These are phyloP conservation scores for Cyanistes caeruleus DNA, from an alignment of 2,113 vertebrate genomes.

Conservation along the genomic window DNA sequence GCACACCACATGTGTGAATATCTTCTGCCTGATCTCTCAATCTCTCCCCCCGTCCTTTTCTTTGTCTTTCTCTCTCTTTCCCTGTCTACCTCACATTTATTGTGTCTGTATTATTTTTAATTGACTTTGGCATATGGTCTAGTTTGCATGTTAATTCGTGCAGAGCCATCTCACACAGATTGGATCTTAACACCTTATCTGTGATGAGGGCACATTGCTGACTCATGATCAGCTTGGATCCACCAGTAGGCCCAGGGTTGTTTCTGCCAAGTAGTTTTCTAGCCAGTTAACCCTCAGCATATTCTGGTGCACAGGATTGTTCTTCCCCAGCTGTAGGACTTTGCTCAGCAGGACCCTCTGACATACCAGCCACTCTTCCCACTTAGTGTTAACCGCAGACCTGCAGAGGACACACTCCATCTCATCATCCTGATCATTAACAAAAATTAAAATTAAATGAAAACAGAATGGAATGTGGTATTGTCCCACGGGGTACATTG, in stretches of 20 bases:
- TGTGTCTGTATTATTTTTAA: background rate
- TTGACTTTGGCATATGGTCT: background rate
- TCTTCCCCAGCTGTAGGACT: background rate
- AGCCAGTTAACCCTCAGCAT: background rate
- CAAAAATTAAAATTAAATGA: background rate
- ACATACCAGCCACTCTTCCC: background rate
- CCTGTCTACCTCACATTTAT: background rate
- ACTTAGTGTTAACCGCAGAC: background rate
- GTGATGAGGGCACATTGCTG: background rate
- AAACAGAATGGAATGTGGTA: background rate
- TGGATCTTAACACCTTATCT: background rate
- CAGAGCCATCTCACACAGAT: background rate
- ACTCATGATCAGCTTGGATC: background rate
- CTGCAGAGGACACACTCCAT: background rate
- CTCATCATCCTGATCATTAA: background rate
- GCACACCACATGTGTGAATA: rapidly evolving
- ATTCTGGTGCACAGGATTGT: background rate
- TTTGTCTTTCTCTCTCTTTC: background rate
- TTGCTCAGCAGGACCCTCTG: background rate
- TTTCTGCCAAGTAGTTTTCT: background rate
- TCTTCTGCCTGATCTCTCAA: background rate
- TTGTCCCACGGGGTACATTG: background rate
- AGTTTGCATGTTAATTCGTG: background rate
- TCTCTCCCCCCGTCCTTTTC: background rate
- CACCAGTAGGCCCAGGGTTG: background rate